A percentile compares a stretch with the other conserved stretches of the same genome.
phyloP scores from a whole-genome alignment of 2,113 vertebrate genomes.

The Pseudonaja textilis region DNA sequence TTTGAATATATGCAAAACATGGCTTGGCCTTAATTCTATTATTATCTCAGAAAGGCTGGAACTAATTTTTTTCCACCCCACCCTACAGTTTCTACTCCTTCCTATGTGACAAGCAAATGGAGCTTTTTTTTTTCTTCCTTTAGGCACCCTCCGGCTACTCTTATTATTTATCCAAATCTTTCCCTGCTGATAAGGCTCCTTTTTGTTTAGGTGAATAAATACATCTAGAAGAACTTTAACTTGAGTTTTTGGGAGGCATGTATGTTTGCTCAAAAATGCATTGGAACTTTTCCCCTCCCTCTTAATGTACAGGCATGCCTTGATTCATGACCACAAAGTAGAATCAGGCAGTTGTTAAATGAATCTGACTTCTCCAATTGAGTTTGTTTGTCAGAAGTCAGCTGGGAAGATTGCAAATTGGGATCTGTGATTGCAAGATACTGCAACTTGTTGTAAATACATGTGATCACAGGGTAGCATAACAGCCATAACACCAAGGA shows the following conservation, averaged over 20 bases:
- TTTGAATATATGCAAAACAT: background rate
- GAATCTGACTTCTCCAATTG: background rate
- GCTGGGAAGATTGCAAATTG: background rate
- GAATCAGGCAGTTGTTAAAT: background rate
- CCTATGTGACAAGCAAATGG: background rate
- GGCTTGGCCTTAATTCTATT: background rate
- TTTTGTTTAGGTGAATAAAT: background rate
- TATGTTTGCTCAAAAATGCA: no score
- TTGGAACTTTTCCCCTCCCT: background rate
- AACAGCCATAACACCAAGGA: background rate
- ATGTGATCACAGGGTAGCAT: background rate
- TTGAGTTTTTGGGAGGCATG: background rate
- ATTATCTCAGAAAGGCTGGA: background rate
- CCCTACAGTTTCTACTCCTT: background rate
- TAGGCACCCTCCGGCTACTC: background rate
- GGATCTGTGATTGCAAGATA: background rate
- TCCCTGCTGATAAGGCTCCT: background rate
- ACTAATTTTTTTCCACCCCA: background rate
- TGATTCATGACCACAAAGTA: background rate
- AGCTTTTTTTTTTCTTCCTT: background rate
- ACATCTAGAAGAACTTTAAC: background rate
- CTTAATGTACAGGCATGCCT: background rate
- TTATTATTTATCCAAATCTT: background rate
- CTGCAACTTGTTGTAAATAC: background rate
- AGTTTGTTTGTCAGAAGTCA: background rate